Conservation (phyloP, 53 echinoderm and acorn worm species). For the Apostichopus leukothele region DNA sequence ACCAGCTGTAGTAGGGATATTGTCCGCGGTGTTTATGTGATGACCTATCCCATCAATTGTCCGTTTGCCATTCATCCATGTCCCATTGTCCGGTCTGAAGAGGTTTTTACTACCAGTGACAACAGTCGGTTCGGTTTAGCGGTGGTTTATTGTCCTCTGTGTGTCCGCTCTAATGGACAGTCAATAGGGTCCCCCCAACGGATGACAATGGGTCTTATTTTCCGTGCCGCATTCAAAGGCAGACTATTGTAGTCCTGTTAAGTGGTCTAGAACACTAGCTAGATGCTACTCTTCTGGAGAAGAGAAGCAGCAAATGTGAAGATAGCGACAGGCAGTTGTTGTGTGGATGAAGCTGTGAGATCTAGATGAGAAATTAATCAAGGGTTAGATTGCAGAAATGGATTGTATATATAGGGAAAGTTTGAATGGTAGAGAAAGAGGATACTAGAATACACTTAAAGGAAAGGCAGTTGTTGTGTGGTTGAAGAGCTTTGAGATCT, state of each 20-base stretch:
- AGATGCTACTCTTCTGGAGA: constrained; percentile 1
- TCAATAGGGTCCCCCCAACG: constrained; percentile 4
- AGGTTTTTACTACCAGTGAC: constrained; percentile 4
- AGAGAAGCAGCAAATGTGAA: not conserved
- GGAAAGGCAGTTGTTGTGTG: too few species aligned
- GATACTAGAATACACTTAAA: too few species aligned
- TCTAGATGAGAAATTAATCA: not conserved
- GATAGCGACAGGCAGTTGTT: not conserved
- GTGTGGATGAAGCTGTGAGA: not conserved
- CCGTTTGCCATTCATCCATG: constrained; percentile 20
- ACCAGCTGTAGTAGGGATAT: constrained; percentile 1
- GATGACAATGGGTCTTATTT: not conserved
- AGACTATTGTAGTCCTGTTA: constrained; percentile 42
- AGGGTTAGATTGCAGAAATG: not conserved
- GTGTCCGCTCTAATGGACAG: constrained; percentile 33
- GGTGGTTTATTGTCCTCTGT: constrained; percentile 27
- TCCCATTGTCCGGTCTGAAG: not conserved
- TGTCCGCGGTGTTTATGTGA: constrained; percentile 26
- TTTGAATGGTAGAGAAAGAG: too few species aligned
- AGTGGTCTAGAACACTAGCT: constrained; percentile 37
- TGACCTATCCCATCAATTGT: not conserved
- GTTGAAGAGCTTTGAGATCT: not conserved
- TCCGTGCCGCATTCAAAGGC: not conserved
- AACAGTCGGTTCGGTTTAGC: constrained; percentile 27
- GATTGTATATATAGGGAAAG: not conserved